Base-by-base conservation (phyloP, 2,888 invertebrate genomes). In the Oscheius myriophilus region DNA sequence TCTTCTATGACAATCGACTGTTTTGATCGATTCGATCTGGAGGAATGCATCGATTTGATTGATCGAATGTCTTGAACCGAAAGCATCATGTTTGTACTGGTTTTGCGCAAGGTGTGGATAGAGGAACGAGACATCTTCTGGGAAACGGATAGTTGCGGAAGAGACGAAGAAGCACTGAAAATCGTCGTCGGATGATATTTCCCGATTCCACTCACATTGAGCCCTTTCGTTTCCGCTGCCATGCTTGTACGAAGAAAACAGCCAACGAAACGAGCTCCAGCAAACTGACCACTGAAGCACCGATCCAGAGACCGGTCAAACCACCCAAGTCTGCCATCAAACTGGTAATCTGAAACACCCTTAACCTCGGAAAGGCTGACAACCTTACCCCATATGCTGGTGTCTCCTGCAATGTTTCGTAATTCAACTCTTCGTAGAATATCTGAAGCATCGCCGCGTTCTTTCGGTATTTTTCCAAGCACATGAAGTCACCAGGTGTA, bases 391-490 rank as follows among this genome's bases (percentile, higher is more conserved):
- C 76, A 65, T 86, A 86, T 9, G 84, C 84, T 9, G 81, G 83
- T 25, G 76, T 80, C 59, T 86, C 86, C 18, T 75, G 71, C 70
- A 87, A 70, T 18, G 83, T 84, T 71, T 87, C 86, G 69, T 84
- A 86, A 72, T 86, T 87, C 54, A 86, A 71, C 68, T 86, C 86
- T 64, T 86, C 86, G 63, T 86, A 86, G 70, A 86, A 86, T 7
- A 86, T 82, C 71, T 86, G 87, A n/a, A 86, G 74, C 83, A 86
- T 84, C 9, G 86, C 86, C 4, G 86, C 84, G 49, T 86, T 87
- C 51, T 80, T 80, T 25, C 85, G 69, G 61, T 86, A 87, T 63
- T 84, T 84, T 59, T 86, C 85, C 26, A 85, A 73, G 67, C 85
- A 85, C 49, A 86, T 55, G 52, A 77, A 79, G 72, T 85, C 85